These are phyloP conservation scores for Meteorus colon DNA, from an alignment of 2,888 invertebrate species.

Conservation along the genomic window DNA sequence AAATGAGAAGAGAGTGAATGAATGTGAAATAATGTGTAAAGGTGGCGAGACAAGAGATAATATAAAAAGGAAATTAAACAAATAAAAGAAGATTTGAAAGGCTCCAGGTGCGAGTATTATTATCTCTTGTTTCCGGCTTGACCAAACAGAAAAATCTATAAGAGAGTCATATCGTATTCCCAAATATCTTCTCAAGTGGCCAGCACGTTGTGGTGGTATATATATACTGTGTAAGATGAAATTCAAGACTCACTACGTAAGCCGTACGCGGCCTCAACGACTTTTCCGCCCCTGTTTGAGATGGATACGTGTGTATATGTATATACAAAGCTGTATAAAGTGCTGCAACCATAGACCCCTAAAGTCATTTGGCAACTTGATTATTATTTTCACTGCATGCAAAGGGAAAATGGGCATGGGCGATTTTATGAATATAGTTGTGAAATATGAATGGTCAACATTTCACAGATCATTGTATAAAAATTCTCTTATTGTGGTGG, in stretches of 20 bases:
- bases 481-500: too few species aligned
- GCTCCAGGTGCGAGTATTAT: constrained; percentile 66
- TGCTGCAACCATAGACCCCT: background rate
- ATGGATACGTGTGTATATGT: constrained; percentile 7
- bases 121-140: constrained; percentile 70
- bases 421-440: too few species aligned
- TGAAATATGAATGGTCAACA: too few species aligned
- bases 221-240: constrained; percentile 57
- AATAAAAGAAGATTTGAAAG: constrained; percentile 65
- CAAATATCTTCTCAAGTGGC: constrained; percentile 69
- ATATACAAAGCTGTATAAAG: background rate
- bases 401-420: too few species aligned
- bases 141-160: background rate
- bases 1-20: background rate
- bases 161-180: constrained; percentile 67
- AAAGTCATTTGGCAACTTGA: constrained; percentile 10
- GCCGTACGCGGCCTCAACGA: constrained; percentile 59
- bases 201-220: constrained; percentile 17
- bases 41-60: background rate
- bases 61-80: constrained; percentile 17
- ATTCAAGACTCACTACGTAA: constrained; percentile 68
- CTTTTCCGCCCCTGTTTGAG: constrained; percentile 63
- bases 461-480: too few species aligned
- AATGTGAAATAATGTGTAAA: background rate
- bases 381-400: too few species aligned